phyloP scores from a whole-genome alignment of 2,888 invertebrate genomes.

The Oxycera nigricornis region DNA sequence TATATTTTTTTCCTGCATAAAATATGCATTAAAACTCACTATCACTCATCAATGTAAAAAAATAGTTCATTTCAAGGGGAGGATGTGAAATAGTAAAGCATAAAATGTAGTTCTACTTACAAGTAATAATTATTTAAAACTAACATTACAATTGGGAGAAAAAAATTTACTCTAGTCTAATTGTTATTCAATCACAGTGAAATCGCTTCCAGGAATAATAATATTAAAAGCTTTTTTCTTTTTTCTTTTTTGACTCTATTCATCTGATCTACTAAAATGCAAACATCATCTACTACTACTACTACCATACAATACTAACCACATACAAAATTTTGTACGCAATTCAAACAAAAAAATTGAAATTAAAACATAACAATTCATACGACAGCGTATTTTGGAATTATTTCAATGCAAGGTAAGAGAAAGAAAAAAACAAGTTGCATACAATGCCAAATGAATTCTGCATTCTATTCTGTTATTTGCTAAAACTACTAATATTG shows the following conservation, averaged over 20 bases:
- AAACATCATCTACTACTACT: conserved; percentile 45
- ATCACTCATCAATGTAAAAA: too few species aligned
- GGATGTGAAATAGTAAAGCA: too few species aligned
- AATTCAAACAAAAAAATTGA: conserved; percentile 30
- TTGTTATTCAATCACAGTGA: too few species aligned
- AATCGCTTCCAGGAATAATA: conserved; percentile 53
- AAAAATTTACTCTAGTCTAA: too few species aligned
- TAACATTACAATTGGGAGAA: too few species aligned
- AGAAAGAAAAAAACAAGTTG: conserved; percentile 59
- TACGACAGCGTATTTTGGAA: conserved; percentile 94
- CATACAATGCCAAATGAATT: too few species aligned
- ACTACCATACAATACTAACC: conserved; percentile 44
- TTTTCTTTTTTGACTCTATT: conserved; percentile 57
- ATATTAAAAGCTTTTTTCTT: conserved; percentile 52
- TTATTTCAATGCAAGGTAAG: conserved; percentile 99
- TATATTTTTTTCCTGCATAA: too few species aligned
- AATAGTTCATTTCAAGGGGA: too few species aligned
- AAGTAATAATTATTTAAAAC: too few species aligned
- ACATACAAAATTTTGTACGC: conserved; percentile 36
- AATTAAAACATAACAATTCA: conserved; percentile 49
- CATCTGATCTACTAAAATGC: conserved; percentile 52
- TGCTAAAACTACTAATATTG: conserved; percentile 38
- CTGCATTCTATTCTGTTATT: conserved; percentile 23
- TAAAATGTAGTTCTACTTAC: too few species aligned
- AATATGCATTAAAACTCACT: too few species aligned